These are phyloP conservation scores for Dilophus febrilis DNA, from an alignment of 2,888 invertebrate species.

Conservation along the genomic window DNA sequence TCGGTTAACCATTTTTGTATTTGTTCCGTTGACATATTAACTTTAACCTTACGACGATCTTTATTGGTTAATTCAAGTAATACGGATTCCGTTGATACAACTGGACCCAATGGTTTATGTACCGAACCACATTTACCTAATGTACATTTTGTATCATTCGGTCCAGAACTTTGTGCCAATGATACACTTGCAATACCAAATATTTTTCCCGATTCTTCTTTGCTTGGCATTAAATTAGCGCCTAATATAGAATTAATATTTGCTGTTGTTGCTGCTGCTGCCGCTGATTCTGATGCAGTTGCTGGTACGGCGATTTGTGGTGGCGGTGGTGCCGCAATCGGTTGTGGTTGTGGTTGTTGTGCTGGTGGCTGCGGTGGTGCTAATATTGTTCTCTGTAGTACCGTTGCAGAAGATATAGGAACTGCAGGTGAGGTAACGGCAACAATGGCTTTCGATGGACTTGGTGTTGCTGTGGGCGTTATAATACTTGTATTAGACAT, in stretches of 20 bases:
- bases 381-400: too few species aligned
- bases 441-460: background rate
- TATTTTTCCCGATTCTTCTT: conserved; percentile 31
- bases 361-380: too few species aligned
- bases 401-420: conserved; percentile 23
- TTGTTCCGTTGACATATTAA: conserved; percentile 51
- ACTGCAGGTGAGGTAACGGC: conserved; percentile 16
- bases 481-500: background rate
- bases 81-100: conserved; percentile 26
- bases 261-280: background rate
- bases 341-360: too few species aligned
- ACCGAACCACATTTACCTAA: conserved; percentile 31
- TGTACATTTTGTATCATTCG: conserved; percentile 30
- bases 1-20: conserved; percentile 48
- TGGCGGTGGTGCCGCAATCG: too few species aligned
- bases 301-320: background rate
- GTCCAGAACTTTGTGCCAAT: conserved; percentile 29
- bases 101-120: conserved; percentile 29
- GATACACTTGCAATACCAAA: conserved; percentile 32
- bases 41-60: conserved; percentile 36
- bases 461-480: conserved; percentile 1
- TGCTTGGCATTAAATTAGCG: conserved; percentile 28
- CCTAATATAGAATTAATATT: background rate
- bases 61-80: conserved; percentile 28
- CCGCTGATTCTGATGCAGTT: background rate